phyloP scores from a whole-genome alignment of 2,888 invertebrate genomes.

The Lomographa bimaculata region DNA sequence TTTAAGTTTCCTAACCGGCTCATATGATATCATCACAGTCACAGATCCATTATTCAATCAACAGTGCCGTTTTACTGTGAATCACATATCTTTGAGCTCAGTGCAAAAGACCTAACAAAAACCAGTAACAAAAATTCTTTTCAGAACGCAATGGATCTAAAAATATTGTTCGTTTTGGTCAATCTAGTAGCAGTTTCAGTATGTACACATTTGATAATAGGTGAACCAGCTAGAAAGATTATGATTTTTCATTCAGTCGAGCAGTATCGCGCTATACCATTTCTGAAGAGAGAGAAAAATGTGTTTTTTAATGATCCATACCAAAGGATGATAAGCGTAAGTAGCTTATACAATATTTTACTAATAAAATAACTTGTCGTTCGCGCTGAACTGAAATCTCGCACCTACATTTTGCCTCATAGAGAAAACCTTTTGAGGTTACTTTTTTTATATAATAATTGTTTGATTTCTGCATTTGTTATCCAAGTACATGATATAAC shows the following conservation, averaged over 20 bases:
- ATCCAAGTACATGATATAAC: no score
- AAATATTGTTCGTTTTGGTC: constrained; percentile 32
- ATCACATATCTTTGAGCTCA: no score
- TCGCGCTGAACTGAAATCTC: no score
- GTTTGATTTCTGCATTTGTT: no score
- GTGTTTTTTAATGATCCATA: constrained; percentile 49
- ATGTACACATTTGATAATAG: constrained; percentile 49
- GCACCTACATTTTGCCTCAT: no score
- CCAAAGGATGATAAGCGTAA: constrained; percentile 49
- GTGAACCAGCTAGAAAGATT: constrained; percentile 41
- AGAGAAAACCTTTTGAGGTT: no score
- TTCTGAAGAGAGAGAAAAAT: constrained; percentile 47
- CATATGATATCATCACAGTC: no score
- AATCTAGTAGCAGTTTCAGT: constrained; percentile 30
- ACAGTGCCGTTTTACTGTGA: constrained; percentile 14
- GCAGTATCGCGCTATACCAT: constrained; percentile 45
- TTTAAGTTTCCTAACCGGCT: no score
- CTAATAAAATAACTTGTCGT: no score
- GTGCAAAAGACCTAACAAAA: constrained; percentile 7
- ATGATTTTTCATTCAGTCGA: constrained; percentile 45
- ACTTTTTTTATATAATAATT: no score
- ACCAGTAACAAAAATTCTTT: background rate
- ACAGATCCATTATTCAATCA: constrained; percentile 34
- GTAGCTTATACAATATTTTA: constrained; percentile 20
- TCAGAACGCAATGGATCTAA: constrained; percentile 35